Conservation (phyloP, 1,140 invertebrate species). For the roundworm (Caenorhabditis elegans) region WBcel235 BX284603.4:5605501-5606000, state of each 20-base stretch:
- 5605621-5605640: slow-evolving; percentile 13
- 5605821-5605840: too few species aligned
- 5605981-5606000: too few species aligned
- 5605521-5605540: too few species aligned
- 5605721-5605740: background rate
- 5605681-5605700: background rate
- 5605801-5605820: too few species aligned
- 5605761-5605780: background rate
- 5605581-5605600: background rate
- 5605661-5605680: background rate
- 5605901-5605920: background rate
- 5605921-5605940: too few species aligned
- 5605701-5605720: background rate
- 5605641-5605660: background rate
- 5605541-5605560: background rate
- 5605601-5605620: background rate
- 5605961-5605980: too few species aligned
- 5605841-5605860: too few species aligned
- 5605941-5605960: too few species aligned
- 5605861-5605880: too few species aligned
- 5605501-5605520: too few species aligned
- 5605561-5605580: background rate
- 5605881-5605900: too few species aligned
- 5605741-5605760: background rate
- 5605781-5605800: background rate